Evolutionary conservation across 2,888 invertebrate species (phyloP).

Genomic region (Diabrotica balteata): DNA sequence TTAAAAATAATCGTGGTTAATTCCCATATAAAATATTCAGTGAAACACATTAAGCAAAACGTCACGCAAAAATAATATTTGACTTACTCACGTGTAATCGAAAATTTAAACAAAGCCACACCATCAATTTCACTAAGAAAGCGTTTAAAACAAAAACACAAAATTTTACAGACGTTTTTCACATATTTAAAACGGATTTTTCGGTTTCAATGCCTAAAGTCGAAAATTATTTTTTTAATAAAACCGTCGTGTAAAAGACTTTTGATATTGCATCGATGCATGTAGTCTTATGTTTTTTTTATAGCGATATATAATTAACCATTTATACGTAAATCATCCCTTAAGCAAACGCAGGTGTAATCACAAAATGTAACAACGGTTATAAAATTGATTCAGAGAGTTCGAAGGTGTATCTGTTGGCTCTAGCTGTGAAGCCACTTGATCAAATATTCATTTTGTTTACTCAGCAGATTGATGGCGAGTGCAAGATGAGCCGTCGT

Average conservation of each 20-base stretch:
- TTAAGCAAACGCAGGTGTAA: conserved; percentile 42
- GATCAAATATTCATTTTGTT: conserved; percentile 48
- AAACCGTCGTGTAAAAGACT: not conserved
- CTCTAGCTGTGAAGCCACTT: conserved; percentile 42
- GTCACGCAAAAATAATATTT: no score
- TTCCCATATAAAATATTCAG: no score
- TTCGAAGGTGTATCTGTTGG: conserved; percentile 29
- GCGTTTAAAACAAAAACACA: no score
- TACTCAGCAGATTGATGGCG: conserved; percentile 40
- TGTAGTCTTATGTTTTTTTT: not conserved
- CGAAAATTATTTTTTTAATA: not conserved
- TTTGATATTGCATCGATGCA: not conserved
- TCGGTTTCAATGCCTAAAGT: not conserved
- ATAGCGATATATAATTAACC: not conserved
- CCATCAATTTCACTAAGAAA: no score
- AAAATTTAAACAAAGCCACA: no score
- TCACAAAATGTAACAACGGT: conserved; percentile 27
- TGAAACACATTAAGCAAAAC: no score
- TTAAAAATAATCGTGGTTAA: no score
- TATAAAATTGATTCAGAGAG: conserved; percentile 24
- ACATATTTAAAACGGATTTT: no score
- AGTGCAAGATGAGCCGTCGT: conserved; percentile 12
- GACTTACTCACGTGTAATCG: no score
- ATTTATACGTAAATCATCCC: conserved; percentile 23
- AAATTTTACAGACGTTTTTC: no score